A percentile compares a stretch with the other conserved stretches of the same genome.
phyloP scores from a whole-genome alignment of 2,113 vertebrate species.

The Spermophilus dauricus region DNA sequence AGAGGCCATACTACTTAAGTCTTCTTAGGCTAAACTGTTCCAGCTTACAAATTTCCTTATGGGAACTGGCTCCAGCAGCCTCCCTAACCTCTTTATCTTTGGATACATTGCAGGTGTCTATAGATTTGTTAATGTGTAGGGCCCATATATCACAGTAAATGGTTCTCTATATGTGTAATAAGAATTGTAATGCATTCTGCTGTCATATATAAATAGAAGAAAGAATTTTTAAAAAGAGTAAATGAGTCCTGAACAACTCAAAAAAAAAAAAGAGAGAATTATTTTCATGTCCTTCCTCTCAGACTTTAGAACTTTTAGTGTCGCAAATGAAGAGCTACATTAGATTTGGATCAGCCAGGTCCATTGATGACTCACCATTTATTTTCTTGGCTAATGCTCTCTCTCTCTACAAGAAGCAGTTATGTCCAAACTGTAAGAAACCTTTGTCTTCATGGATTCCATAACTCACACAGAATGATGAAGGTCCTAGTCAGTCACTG shows the following conservation, averaged over 20 bases:
- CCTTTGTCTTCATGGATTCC: neutral
- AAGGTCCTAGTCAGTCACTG: neutral
- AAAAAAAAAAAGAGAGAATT: neutral
- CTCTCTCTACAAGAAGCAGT: neutral
- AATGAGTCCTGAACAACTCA: neutral
- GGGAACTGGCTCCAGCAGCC: neutral
- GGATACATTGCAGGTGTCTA: neutral
- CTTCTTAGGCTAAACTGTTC: neutral
- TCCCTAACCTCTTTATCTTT: neutral
- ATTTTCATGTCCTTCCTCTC: neutral
- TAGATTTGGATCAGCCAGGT: neutral
- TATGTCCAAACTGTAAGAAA: neutral
- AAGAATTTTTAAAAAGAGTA: neutral
- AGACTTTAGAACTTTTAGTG: neutral
- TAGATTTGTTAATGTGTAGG: neutral
- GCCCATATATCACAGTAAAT: neutral
- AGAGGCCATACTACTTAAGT: too few species aligned
- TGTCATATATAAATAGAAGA: too few species aligned
- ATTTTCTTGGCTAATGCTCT: neutral
- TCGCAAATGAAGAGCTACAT: neutral
- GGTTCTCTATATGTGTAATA: too few species aligned
- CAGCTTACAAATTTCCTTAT: neutral
- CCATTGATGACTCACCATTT: neutral
- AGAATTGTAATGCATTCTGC: too few species aligned
- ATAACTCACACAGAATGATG: neutral